These are phyloP conservation scores for Limenitis camilla DNA, from an alignment of 2,888 invertebrate genomes.

Conservation along the genomic window DNA sequence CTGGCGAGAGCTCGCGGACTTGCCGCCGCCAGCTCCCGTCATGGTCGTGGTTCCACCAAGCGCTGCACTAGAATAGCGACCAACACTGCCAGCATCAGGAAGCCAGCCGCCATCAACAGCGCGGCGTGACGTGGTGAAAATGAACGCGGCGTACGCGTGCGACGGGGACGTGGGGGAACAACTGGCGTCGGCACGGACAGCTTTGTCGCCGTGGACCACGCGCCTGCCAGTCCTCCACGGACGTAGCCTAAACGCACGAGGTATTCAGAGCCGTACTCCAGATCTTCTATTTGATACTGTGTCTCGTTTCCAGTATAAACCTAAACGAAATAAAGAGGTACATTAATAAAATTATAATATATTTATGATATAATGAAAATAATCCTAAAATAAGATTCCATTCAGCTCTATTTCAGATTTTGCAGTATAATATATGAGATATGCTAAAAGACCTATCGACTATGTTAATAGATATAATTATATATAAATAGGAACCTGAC, in stretches of 20 bases:
- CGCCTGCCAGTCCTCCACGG: constrained; percentile 79
- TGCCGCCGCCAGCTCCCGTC: constrained; percentile 62
- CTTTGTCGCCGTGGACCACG: constrained; percentile 79
- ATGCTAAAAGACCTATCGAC: neutral
- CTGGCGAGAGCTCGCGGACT: constrained; percentile 55
- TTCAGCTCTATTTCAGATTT: too few relatives aligned
- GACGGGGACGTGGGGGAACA: constrained; percentile 78
- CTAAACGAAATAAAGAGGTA: constrained; percentile 45
- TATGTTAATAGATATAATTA: neutral
- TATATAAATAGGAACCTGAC: neutral
- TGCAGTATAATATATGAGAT: too few relatives aligned
- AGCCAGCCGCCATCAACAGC: constrained; percentile 74
- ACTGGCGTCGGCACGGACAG: constrained; percentile 59
- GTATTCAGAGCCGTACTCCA: constrained; percentile 85
- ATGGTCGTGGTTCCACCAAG: constrained; percentile 64
- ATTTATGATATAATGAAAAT: too few relatives aligned
- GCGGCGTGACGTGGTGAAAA: constrained; percentile 77
- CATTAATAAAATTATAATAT: neutral
- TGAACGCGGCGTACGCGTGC: constrained; percentile 71
- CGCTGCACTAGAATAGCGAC: constrained; percentile 77
- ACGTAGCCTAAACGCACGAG: constrained; percentile 85
- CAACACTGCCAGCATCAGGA: constrained; percentile 76
- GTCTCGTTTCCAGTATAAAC: constrained; percentile 79
- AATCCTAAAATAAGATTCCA: too few relatives aligned
- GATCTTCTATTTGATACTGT: constrained; percentile 77